Percentiles rank a stretch among this genome's conserved stretches.
phyloP scores from a whole-genome alignment of 2,797 vertebrate species.

The Neostethus bicornis region DNA sequence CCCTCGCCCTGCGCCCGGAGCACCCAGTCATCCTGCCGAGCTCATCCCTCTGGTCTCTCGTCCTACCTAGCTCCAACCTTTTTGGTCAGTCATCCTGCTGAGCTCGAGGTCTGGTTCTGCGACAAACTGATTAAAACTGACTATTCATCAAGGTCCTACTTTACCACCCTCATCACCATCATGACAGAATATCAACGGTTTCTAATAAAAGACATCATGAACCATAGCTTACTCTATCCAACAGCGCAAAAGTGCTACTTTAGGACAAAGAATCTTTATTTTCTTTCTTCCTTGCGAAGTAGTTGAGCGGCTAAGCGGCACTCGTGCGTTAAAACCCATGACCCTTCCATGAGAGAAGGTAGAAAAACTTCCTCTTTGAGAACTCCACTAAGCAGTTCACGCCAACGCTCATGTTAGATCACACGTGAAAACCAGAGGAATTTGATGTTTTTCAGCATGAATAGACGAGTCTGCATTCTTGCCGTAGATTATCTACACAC shows the following conservation, averaged over 20 bases:
- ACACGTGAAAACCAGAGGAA: slow-evolving; percentile 5
- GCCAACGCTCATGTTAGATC: slow-evolving; percentile 18
- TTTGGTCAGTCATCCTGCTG: too few species aligned
- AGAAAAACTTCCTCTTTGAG: slow-evolving; percentile 13
- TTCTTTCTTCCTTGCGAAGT: slow-evolving; percentile 6
- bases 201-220: slow-evolving; percentile 14
- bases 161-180: too few species aligned
- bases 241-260: slow-evolving; percentile 1
- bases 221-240: not conserved
- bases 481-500: slow-evolving; percentile 15
- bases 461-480: slow-evolving; percentile 25
- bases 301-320: slow-evolving; percentile 15
- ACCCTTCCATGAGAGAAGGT: slow-evolving; percentile 39
- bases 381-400: slow-evolving; percentile 31
- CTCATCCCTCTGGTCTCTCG: too few species aligned
- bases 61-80: too few species aligned
- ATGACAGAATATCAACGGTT: slow-evolving; percentile 7
- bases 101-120: too few species aligned
- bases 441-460: slow-evolving; percentile 44
- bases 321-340: slow-evolving; percentile 7
- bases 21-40: too few species aligned
- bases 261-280: slow-evolving; percentile 7
- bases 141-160: too few species aligned
- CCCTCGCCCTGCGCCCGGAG: too few species aligned
- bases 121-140: too few species aligned